Base-by-base conservation (phyloP, 2,797 vertebrate genomes). In the Scolopax bukidnonensis region DNA sequence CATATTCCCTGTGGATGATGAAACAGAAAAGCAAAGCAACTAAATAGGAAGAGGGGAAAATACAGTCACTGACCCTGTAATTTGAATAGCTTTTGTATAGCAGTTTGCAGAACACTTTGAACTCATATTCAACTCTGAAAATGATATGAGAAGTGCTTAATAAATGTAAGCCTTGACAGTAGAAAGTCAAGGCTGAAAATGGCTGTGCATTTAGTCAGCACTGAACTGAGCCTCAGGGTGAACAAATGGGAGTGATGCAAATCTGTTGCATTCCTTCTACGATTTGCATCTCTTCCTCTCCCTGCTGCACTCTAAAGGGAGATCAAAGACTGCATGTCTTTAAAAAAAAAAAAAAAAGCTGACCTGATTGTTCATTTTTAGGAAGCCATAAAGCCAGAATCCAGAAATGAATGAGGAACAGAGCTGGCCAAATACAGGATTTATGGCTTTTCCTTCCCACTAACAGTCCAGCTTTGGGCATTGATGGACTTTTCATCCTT, bases 71-170 rank as follows among this genome's bases (percentile, higher is more conserved):
- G 81, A 92, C 78, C 70, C 60, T 87, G 92, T 93, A 85, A 94
- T 83, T 70, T 83, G 61, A 92, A 78, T 92, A 68, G 16, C 27
- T 84, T 92, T 93, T 93, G 38, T 76, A 63, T 56, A 70, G 70
- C 51, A 48, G 43, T 93, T 84, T 89, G 38, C 43, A 80, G 77
- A 94, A 91, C 56, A 54, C 82, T 93, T 87, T 96, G 90, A 95
- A 95, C 96, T 95, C 27, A 4, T 73, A 53, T 93, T 96, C 91
- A 95, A 95, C 95, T 95, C 77, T 84, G 60, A 91, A 91, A 93
- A 82, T 6, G 0, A 70, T 93, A 73, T 17, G 59, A 90, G 75
- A 78, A 71, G 74, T 74, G 70, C 93, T 95, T 82, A 93, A 88
- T 93, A 91, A 95, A 90, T 89, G 59, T 82, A 67, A 93, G 53